Base-by-base conservation (phyloP, 1,140 invertebrate genomes). In the Chrysomallon squamiferum region DNA sequence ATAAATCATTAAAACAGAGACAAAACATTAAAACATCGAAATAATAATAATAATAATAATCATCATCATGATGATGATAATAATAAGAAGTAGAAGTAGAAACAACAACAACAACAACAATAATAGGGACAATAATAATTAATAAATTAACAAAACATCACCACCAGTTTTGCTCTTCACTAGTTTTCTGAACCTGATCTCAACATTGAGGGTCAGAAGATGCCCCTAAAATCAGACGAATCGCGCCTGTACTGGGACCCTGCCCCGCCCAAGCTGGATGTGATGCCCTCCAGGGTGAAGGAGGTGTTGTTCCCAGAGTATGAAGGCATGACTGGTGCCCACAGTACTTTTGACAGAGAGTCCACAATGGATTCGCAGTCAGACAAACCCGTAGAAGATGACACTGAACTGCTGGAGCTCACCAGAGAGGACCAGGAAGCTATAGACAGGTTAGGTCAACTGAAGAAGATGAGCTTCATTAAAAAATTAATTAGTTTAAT, bases 201-300 rank as follows among this genome's bases (percentile, higher is more conserved):
- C 20, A 52, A 43, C 29, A 56, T 81, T 7, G 66, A 70, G 41
- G 82, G 82, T 7, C 62, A 65, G 49, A 63, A 62, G 29, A 68
- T 77, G 15, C 35, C 58, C 9, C 57, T 78, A 11, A 62, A 66
- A 41, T 68, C 61, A 52, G 79, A 85, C 65, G 82, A 84, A 57
- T 82, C 82, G 7, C 66, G 82, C 22, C 63, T 82, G 6, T 85
- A 82, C 70, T 84, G 83, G 82, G 78, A 71, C 47, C 83, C 83
- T 30, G 83, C 84, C 11, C 84, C 84, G n/a, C 80, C 84, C n/a
- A 85, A 84, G 67, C 69, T 85, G 59, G 78, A 79, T 58, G 73
- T 85, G 9, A 63, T 73, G 18, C 80, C 83, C 30, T 73, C 80
- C 43, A 77, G 73, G 65, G 82, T 86, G 7, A 74, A 76, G 56